Evolutionary conservation across 2,113 vertebrate species (phyloP).

Genomic region (Semnornis frantzii): DNA sequence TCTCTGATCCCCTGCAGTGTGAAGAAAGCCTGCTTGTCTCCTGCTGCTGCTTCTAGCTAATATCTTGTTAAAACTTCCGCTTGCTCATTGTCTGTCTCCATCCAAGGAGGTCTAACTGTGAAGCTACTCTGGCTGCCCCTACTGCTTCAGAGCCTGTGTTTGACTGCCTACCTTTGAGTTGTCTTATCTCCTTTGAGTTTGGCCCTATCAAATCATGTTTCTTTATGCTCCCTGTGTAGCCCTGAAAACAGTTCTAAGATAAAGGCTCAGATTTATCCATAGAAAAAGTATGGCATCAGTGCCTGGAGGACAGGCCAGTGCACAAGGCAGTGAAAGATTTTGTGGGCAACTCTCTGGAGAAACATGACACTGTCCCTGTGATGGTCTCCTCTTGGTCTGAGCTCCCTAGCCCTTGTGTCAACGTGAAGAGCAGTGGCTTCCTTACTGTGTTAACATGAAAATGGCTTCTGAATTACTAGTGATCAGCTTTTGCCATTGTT

Average conservation of each 20-base stretch:
- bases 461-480: neutral
- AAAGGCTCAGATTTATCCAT: neutral
- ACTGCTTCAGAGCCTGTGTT: neutral
- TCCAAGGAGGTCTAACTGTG: neutral
- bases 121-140: neutral
- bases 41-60: conserved; percentile 4
- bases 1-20: conserved; percentile 24
- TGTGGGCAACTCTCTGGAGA: neutral
- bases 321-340: neutral
- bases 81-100: neutral
- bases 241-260: neutral
- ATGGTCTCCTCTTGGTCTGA: neutral
- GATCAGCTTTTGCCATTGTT: neutral
- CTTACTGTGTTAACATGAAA: neutral
- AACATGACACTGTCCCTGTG: rapidly evolving
- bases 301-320: neutral
- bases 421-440: neutral
- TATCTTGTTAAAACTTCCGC: neutral
- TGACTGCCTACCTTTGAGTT: neutral
- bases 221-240: neutral
- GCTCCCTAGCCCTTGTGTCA: neutral
- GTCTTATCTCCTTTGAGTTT: neutral
- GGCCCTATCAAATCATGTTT: neutral
- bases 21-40: conserved; percentile 16
- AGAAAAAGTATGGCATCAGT: neutral